Evolutionary conservation across 2,797 vertebrate species (phyloP).

Genomic region (Alosa sapidissima): DNA sequence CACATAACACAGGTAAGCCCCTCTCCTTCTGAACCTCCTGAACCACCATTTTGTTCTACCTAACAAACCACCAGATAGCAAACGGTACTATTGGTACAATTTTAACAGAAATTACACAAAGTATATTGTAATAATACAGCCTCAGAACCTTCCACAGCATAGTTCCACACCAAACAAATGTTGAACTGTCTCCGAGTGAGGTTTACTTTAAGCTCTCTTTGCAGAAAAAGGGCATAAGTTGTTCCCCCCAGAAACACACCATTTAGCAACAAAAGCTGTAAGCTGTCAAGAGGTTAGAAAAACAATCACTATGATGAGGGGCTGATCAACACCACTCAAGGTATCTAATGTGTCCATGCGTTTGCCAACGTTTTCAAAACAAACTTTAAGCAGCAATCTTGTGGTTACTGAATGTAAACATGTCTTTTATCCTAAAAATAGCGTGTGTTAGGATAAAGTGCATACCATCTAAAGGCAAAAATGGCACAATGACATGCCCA

Average conservation of each 20-base stretch:
- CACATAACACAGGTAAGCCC: constrained; percentile 53
- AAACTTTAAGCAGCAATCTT: constrained; percentile 18
- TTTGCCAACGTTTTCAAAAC: background rate
- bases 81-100: background rate
- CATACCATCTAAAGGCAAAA: constrained; percentile 30
- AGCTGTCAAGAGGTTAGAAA: constrained; percentile 20
- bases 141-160: background rate
- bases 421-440: constrained; percentile 14
- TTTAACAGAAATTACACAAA: constrained; percentile 20
- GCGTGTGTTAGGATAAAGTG: background rate
- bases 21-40: constrained; percentile 6
- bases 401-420: constrained; percentile 22
- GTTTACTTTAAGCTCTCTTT: background rate
- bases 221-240: background rate
- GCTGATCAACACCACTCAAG: background rate
- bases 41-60: background rate
- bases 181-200: background rate
- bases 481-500: constrained; percentile 28
- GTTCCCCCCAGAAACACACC: background rate
- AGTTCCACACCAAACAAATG: background rate
- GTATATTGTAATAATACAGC: constrained; percentile 6
- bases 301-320: constrained; percentile 19
- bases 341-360: background rate
- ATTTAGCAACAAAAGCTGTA: background rate
- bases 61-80: background rate